These are phyloP conservation scores for Dysmachus trigonus DNA, from an alignment of 2,888 invertebrate genomes.

Conservation along the genomic window DNA sequence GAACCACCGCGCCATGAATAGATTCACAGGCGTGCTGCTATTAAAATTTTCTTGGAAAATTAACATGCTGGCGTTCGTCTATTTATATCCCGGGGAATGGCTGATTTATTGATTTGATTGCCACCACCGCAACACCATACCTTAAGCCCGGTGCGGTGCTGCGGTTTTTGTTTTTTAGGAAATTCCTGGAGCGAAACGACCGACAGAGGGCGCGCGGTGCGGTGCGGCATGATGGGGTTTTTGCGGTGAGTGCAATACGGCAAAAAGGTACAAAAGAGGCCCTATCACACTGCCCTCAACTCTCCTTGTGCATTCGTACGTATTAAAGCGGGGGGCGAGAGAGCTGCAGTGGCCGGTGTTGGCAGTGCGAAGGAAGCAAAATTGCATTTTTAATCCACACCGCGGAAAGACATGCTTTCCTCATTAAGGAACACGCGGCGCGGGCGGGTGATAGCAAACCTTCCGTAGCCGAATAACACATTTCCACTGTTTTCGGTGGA, in stretches of 20 bases:
- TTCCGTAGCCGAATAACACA: neutral
- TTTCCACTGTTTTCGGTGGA: neutral
- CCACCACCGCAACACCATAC: neutral
- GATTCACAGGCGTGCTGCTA: neutral
- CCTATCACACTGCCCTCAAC: neutral
- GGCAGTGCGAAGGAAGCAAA: neutral
- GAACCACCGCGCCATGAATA: neutral
- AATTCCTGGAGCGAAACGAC: neutral
- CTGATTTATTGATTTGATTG: conserved; percentile 16
- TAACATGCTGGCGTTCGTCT: conserved; percentile 7
- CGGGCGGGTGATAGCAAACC: neutral
- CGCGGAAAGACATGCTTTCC: neutral
- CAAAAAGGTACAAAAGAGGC: neutral
- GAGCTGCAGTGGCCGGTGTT: neutral
- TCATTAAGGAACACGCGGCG: neutral
- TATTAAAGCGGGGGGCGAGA: neutral
- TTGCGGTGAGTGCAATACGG: neutral
- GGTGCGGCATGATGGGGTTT: neutral
- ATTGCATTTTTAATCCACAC: neutral
- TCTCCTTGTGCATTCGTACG: neutral
- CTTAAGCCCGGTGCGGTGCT: neutral
- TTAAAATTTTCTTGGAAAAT: conserved; percentile 11
- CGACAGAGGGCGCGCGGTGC: too few relatives aligned
- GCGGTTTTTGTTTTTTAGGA: neutral
- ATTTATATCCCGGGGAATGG: neutral